These are phyloP conservation scores for Lycorma delicatula DNA, from an alignment of 1,140 invertebrate genomes.

Conservation along the genomic window DNA sequence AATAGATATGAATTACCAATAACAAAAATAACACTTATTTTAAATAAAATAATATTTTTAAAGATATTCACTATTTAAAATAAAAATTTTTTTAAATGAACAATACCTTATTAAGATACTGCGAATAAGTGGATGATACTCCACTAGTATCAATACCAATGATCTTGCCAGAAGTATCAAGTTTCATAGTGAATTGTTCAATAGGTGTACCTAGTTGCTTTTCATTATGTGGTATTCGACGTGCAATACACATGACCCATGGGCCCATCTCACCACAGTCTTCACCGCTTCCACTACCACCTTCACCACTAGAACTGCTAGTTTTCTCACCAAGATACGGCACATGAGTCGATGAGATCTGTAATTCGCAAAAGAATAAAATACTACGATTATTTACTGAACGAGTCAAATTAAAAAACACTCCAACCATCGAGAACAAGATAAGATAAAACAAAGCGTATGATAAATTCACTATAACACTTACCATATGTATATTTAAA, in stretches of 20 bases:
- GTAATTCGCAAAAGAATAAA: no score
- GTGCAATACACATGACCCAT: constrained; percentile 71
- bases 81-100: constrained; percentile 13
- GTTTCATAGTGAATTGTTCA: constrained; percentile 86
- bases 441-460: no score
- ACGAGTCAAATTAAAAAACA: no score
- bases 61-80: no score
- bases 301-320: constrained; percentile 33
- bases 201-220: constrained; percentile 59
- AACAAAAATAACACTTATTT: no score
- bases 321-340: constrained; percentile 42
- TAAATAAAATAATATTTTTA: no score
- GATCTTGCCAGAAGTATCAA: constrained; percentile 78
- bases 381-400: no score
- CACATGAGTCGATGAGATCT: constrained; percentile 47
- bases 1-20: no score
- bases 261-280: constrained; percentile 47
- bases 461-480: no score
- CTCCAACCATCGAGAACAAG: no score
- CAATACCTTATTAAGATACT: constrained; percentile 57
- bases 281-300: constrained; percentile 37
- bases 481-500: no score
- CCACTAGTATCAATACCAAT: constrained; percentile 65
- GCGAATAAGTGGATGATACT: constrained; percentile 51
- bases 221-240: constrained; percentile 74